Evolutionary conservation across 1,140 invertebrate species (phyloP), one percentile per base, ranked within the genome.

Genomic region (Antheraea pernyi): DNA sequence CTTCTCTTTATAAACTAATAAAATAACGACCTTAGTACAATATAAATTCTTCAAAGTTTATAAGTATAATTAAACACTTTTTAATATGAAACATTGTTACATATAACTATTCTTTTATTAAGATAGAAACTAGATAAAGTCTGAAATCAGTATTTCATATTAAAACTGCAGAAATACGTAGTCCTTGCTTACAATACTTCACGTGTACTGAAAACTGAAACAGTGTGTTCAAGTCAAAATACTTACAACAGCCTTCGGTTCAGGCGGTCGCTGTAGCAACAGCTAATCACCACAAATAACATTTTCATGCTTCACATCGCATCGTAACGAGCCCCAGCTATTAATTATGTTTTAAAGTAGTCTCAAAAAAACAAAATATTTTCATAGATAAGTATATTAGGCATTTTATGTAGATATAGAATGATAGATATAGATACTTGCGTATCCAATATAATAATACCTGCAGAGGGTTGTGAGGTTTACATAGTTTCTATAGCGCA

Each of bases 281-380:
- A 81, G 75, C 74, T 84, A 84, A 89, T 84, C 80, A 88, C 78
- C 84, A 91, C 89, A 91, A 91, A 91, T 85, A 74, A 86, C 85
- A 83, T 58, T 84, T 88, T 84, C 79, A 88, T 87, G 75, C 77
- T 79, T 75, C 71, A 37, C 71, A 73, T 65, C 19, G 42, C 42
- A 22, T 13, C 11, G 11, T 53, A n/a, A 53, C 5, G 10, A 53
- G 13, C 16, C 16, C 16, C 46, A 10, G 46, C 11, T 53, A n/a
- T 53, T 53, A 53, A 53, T 53, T 53, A 53, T 13, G 16, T 16
- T 53, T 13, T 53, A 53, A 5, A 53, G 11, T 7, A 2, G 46
- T 16, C 9, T 53, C 5, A 2, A 2, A 53, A 13, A 11, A 53
- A 13, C 46, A 16, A 53, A n/a, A 53, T 13, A 16, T 53, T 53